Conservation (phyloP, 1,140 invertebrate species). For the Drosophila arizonae region DNA sequence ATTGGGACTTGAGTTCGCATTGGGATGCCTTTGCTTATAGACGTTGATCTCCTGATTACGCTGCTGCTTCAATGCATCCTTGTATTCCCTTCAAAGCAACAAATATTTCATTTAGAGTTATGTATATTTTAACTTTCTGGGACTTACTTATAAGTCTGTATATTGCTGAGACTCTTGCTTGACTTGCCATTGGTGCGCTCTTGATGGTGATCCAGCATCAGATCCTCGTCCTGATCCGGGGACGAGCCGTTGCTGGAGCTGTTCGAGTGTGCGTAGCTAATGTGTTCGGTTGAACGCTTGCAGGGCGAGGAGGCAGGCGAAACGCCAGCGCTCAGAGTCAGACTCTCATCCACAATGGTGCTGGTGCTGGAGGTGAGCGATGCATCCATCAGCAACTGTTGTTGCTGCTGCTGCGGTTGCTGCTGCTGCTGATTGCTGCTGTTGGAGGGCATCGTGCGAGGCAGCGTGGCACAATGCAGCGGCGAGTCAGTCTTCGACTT, state of each 20-base stretch:
- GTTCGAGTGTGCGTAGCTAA: constrained; percentile 62
- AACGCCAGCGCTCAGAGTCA: constrained; percentile 56
- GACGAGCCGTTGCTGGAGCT: constrained; percentile 80
- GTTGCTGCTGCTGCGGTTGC: constrained; percentile 15
- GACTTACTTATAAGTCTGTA: constrained; percentile 92
- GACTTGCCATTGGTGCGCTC: constrained; percentile 85
- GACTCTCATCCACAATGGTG: constrained; percentile 79
- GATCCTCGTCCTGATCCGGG: constrained; percentile 81
- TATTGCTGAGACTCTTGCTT: constrained; percentile 88
- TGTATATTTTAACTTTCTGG: not conserved
- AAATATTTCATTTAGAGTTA: constrained; percentile 42
- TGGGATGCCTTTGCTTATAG: constrained; percentile 84
- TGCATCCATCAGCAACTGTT: constrained; percentile 71
- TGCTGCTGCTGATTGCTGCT: constrained; percentile 17
- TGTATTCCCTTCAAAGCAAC: constrained; percentile 87
- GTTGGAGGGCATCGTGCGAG: constrained; percentile 45
- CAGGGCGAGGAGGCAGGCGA: constrained; percentile 56
- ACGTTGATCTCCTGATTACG: constrained; percentile 89
- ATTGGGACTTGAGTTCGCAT: constrained; percentile 71
- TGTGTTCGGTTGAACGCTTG: constrained; percentile 39
- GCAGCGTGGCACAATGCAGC: constrained; percentile 63
- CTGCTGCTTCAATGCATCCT: constrained; percentile 93
- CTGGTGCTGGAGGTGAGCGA: constrained; percentile 77
- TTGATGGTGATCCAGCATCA: constrained; percentile 76
- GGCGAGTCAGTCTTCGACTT: constrained; percentile 72